A percentile compares a stretch with the other conserved stretches of the same genome.
Conservation (phyloP, 2,797 vertebrate genomes). For the Linurgus olivaceus region DNA sequence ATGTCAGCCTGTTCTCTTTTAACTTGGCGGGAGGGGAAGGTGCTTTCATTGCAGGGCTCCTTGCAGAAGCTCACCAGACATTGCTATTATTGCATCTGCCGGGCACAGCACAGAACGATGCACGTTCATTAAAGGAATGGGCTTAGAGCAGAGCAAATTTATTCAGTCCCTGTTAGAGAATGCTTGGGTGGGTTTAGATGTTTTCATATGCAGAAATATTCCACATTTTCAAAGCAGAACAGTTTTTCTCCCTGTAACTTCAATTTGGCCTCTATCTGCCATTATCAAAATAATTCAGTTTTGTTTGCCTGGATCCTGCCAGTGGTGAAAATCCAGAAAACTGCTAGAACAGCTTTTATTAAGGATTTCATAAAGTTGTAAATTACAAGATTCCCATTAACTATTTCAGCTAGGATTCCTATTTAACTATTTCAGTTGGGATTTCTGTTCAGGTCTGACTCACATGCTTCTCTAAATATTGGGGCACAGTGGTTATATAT, state of each 20-base stretch:
- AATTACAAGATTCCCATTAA: neutral
- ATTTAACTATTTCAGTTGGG: neutral
- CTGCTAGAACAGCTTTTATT: neutral
- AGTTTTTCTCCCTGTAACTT: neutral
- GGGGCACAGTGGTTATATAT: neutral
- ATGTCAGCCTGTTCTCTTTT: slow-evolving; percentile 72
- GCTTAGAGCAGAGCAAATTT: slow-evolving; percentile 5
- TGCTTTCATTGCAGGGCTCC: slow-evolving; percentile 67
- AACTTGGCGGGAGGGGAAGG: slow-evolving; percentile 66
- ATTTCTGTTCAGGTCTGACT: neutral
- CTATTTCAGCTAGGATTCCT: neutral
- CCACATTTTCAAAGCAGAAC: neutral
- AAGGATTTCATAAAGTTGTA: neutral
- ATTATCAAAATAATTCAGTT: neutral
- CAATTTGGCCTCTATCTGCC: neutral
- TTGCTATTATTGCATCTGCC: slow-evolving; percentile 64
- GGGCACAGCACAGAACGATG: slow-evolving; percentile 29
- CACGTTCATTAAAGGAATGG: slow-evolving; percentile 38
- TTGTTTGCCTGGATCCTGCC: neutral
- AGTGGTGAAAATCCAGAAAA: neutral
- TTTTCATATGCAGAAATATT: neutral
- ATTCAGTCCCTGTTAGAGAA: neutral
- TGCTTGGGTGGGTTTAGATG: neutral
- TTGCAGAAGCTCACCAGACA: slow-evolving; percentile 54
- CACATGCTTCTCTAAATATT: neutral